Evolutionary conservation across 2,797 vertebrate species (phyloP).

Genomic region (Pseudochaenichthys georgianus): DNA sequence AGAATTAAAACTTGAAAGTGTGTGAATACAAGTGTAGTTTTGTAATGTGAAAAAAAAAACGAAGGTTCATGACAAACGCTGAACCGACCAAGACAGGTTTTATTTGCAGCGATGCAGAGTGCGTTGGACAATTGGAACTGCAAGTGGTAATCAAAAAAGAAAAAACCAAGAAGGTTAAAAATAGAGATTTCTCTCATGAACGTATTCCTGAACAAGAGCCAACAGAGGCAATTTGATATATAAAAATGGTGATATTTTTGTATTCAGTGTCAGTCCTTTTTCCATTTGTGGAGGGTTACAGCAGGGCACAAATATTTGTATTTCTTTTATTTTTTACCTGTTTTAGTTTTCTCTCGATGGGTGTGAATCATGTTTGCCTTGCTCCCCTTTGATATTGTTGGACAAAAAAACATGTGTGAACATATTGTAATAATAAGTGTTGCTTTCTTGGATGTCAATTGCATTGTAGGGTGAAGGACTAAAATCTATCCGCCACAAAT

Average conservation of each 20-base stretch:
- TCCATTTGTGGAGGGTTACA: slow-evolving; percentile 88
- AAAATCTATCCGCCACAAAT: slow-evolving; percentile 84
- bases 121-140: slow-evolving; percentile 88
- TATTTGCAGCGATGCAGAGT: slow-evolving; percentile 82
- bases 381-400: slow-evolving; percentile 89
- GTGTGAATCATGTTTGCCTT: slow-evolving; percentile 87
- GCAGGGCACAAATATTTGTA: slow-evolving; percentile 87
- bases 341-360: slow-evolving; percentile 66
- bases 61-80: slow-evolving; percentile 69
- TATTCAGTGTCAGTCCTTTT: slow-evolving; percentile 92
- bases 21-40: slow-evolving; percentile 90
- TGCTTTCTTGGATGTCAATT: slow-evolving; percentile 86
- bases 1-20: slow-evolving; percentile 89
- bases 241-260: slow-evolving; percentile 97
- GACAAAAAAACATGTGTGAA: slow-evolving; percentile 83
- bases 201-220: slow-evolving; percentile 88
- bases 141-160: slow-evolving; percentile 80
- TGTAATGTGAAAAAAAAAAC: slow-evolving; percentile 86
- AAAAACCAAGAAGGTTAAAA: slow-evolving; percentile 64
- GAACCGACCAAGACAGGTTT: slow-evolving; percentile 81
- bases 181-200: slow-evolving; percentile 74
- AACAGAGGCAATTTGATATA: slow-evolving; percentile 89
- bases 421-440: slow-evolving; percentile 87
- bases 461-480: slow-evolving; percentile 89
- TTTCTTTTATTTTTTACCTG: slow-evolving; percentile 58